Base-by-base conservation (phyloP, 2,888 invertebrate species). In the Apamea crenata region DNA sequence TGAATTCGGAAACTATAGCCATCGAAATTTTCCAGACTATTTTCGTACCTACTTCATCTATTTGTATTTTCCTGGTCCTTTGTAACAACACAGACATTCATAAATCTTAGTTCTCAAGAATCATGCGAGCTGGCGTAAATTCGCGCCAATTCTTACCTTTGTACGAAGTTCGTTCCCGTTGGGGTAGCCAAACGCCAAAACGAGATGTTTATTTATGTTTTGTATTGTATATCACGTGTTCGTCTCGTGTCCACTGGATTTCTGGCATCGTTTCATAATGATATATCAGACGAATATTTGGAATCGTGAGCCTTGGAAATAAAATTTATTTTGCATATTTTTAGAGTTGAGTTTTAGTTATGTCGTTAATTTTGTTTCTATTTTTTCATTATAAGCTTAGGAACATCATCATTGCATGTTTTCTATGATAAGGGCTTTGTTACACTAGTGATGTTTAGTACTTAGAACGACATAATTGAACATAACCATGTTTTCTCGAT, bases 181-280 rank as follows among this genome's bases (percentile, higher is more conserved):
- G 53, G 56, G 69, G 78, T 82, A 91, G 93, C 92, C 93, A 92
- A 92, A 90, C 87, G 82, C 80, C 88, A 87, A 91, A 90, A 88
- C 79, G 77, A 84, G 79, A 74, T 61, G 77, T 86, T 84, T 91
- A 91, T 91, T 89, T 90, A 82, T 84, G 87, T 73, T 77, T 53
- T 78, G 75, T 40, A 40, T 40, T 40, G 47, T 47, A 71, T 73
- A 84, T 86, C 91, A 92, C 85, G 90, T 80, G 79, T 70, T 67
- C 63, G 74, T 81, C 85, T 83, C 88, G 89, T 88, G 91, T 21
- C 63, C 16, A 67, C 44, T 71, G 53, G 40, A n/a, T 78, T 76
- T 67, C 78, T 87, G 86, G 80, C 88, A 87, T 65, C 77, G 65
- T 56, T 67, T 18, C 47, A 10, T 18, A 66, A 29, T 80, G 40